phyloP scores from a whole-genome alignment of 1,140 invertebrate species.

The Trichonephila clavata region DNA sequence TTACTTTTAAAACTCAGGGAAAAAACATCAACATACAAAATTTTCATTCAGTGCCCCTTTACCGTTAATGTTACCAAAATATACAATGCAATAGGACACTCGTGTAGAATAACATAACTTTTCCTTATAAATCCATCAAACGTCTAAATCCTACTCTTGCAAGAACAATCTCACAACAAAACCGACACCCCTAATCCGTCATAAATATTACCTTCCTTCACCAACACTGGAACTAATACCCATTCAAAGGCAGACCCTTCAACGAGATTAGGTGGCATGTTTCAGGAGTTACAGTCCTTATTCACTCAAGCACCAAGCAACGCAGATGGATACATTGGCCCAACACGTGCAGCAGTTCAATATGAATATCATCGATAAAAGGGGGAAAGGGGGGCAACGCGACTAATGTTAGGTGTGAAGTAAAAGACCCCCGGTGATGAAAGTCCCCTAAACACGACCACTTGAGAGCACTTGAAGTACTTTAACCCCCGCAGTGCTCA shows the following conservation, averaged over 20 bases:
- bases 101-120: neutral
- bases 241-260: neutral
- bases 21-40: too few species aligned
- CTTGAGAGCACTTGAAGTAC: constrained; percentile 66
- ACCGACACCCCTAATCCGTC: neutral
- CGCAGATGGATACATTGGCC: constrained; percentile 25
- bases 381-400: too few species aligned
- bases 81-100: neutral
- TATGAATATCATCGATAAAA: constrained; percentile 40
- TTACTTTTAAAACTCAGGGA: too few species aligned
- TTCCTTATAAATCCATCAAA: neutral
- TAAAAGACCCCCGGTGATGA: neutral
- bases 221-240: neutral
- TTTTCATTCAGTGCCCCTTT: neutral
- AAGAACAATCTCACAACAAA: neutral
- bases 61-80: neutral
- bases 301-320: neutral
- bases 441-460: constrained; percentile 45
- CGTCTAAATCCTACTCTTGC: neutral
- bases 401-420: constrained; percentile 43
- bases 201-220: neutral
- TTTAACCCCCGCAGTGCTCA: constrained; percentile 66
- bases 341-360: constrained; percentile 20
- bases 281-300: neutral
- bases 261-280: neutral